These are phyloP conservation scores for Procavia capensis DNA, from an alignment of 2,113 vertebrate genomes.

Conservation along the genomic window DNA sequence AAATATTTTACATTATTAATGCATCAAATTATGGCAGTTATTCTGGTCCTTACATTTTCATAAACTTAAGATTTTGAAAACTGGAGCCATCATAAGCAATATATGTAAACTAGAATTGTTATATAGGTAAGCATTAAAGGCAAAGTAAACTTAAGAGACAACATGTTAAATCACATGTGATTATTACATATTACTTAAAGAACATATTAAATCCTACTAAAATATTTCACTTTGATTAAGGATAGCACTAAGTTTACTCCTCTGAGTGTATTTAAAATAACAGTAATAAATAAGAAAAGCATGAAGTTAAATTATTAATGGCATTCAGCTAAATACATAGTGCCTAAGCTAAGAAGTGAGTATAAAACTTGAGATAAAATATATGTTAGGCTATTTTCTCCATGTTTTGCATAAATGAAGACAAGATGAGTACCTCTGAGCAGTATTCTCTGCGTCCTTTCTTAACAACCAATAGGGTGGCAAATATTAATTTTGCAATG, in stretches of 20 bases:
- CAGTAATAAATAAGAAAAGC: constrained; percentile 17
- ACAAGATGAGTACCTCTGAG: not conserved
- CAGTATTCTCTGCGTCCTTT: not conserved
- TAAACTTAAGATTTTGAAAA: not conserved
- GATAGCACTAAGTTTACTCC: not conserved
- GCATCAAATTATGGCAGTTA: not conserved
- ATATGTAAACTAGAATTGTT: not conserved
- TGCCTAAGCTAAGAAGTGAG: not conserved
- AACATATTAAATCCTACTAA: constrained; percentile 7
- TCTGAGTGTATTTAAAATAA: not conserved
- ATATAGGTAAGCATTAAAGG: not conserved
- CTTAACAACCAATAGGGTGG: not conserved
- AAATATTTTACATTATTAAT: not conserved
- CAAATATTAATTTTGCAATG: not conserved
- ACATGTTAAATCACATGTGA: not conserved
- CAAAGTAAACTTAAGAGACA: not conserved
- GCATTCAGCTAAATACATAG: not conserved
- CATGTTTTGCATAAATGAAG: not conserved
- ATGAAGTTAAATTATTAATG: not conserved
- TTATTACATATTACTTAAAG: not conserved
- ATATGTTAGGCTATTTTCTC: not conserved
- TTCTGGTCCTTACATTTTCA: not conserved
- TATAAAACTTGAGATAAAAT: not conserved
- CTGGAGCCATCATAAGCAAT: not conserved
- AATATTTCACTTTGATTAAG: not conserved